Evolutionary conservation across 1,140 invertebrate genomes (phyloP).

Genomic region (Littorina saxatilis): DNA sequence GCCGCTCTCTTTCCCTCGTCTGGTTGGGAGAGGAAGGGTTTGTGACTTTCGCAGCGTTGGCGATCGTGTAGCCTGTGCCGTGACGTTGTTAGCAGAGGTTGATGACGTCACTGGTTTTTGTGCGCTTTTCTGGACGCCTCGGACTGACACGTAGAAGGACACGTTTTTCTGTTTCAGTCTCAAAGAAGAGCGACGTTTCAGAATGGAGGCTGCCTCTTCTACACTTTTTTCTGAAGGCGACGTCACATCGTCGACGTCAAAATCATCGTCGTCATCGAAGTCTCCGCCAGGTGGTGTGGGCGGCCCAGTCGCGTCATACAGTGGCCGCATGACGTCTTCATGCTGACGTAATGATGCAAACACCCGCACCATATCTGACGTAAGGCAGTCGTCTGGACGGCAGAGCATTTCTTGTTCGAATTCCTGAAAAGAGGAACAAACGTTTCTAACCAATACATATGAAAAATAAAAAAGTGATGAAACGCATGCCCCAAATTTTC

Average conservation of each 20-base stretch:
- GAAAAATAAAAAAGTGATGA: too few relatives aligned
- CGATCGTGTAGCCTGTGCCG: neutral
- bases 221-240: too few relatives aligned
- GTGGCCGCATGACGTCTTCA: neutral
- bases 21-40: neutral
- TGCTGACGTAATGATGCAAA: conserved; percentile 3
- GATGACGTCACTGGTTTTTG: too few relatives aligned
- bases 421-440: neutral
- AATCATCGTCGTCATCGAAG: neutral
- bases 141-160: neutral
- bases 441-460: too few relatives aligned
- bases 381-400: neutral
- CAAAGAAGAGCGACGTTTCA: too few relatives aligned
- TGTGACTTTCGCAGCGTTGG: neutral
- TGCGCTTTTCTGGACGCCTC: too few relatives aligned
- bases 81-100: neutral
- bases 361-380: neutral
- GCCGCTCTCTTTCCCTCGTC: neutral
- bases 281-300: conserved; percentile 1
- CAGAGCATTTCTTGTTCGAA: neutral
- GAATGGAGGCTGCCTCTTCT: too few relatives aligned
- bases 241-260: neutral
- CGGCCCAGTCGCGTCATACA: neutral
- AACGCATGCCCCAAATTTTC: too few relatives aligned
- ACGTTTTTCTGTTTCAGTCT: too few relatives aligned